Base-by-base conservation (phyloP, 2,888 invertebrate genomes). In the Euplexia lucipara region DNA sequence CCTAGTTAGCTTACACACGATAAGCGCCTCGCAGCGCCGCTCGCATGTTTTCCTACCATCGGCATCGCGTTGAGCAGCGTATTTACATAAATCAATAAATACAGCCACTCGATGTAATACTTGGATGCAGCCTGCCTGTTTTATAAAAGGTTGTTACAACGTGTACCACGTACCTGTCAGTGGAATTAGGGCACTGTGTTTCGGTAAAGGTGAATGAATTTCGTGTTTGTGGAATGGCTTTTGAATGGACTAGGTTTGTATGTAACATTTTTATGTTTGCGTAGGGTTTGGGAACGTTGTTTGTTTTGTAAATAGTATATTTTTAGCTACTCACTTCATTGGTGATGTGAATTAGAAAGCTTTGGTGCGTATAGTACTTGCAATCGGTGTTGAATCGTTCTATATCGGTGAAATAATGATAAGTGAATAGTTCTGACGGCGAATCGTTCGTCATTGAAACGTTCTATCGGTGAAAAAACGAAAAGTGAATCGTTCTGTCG, bases 51-150 rank as follows among this genome's bases (percentile, higher is more conserved):
- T 67, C 60, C 64, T 81, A 63, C 60, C 65, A 72, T 67, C 66
- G 63, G 41, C 44, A 61, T 34, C 63, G 78, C 72, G 49, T 58
- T 70, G 54, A 68, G 61, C 54, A 52, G 41, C 65, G 66, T 83
- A 88, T 90, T 89, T 87, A 83, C 88, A 90, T 90, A 88, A 88
- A 90, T 88, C 89, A 88, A 90, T 90, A 90, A 86, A 78, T 70
- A 74, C 64, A 56, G 49, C 57, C 70, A 60, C 61, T 74, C 69
- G 59, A 58, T 54, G 7, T 51, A 41, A 65, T 47, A 64, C 64
- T 61, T 56, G 64, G 42, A 61, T 59, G 42, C 63, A 51, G 37
- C 16, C 47, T 10, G 26, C 41, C 48, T 64, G 61, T 70, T 75
- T 74, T 42, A 75, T 71, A 64, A 71, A 58, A n/a, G n/a, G n/a